Evolutionary conservation across 2,113 vertebrate species (phyloP).

Genomic region (Nothoprocta pentlandii): DNA sequence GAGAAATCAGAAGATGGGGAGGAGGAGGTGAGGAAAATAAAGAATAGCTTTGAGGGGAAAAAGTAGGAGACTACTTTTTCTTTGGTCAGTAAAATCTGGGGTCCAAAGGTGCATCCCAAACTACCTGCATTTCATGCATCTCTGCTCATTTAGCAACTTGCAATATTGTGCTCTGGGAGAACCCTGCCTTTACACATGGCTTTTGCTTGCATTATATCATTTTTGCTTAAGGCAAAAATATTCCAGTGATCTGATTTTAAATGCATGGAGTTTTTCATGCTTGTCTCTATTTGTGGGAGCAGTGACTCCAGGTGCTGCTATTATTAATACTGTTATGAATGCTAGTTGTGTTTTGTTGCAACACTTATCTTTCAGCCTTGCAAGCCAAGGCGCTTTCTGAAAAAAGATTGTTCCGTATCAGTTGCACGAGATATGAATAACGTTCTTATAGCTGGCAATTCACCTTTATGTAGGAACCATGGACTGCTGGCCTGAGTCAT

Average conservation of each 20-base stretch:
- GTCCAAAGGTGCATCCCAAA: neutral
- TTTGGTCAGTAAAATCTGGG: neutral
- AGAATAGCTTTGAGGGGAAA: neutral
- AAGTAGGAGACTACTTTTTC: neutral
- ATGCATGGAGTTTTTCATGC: neutral
- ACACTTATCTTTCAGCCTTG: constrained; percentile 46
- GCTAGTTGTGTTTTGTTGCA: constrained; percentile 41
- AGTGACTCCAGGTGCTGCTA: constrained; percentile 45
- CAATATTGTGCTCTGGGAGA: neutral
- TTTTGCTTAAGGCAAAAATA: constrained; percentile 14
- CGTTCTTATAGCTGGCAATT: neutral
- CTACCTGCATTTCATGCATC: neutral
- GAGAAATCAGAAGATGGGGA: neutral
- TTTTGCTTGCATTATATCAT: constrained; percentile 38
- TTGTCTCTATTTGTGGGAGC: constrained; percentile 60
- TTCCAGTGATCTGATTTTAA: constrained; percentile 36
- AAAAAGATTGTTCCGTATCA: neutral
- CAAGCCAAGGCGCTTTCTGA: constrained; percentile 39
- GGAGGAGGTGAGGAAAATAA: neutral
- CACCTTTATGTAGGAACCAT: neutral
- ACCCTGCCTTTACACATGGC: neutral
- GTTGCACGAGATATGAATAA: constrained; percentile 6
- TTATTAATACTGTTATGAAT: constrained; percentile 46
- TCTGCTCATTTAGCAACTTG: neutral
- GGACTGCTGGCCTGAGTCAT: neutral